phyloP scores from a whole-genome alignment of 2,113 vertebrate genomes.

The Lynx canadensis region DNA sequence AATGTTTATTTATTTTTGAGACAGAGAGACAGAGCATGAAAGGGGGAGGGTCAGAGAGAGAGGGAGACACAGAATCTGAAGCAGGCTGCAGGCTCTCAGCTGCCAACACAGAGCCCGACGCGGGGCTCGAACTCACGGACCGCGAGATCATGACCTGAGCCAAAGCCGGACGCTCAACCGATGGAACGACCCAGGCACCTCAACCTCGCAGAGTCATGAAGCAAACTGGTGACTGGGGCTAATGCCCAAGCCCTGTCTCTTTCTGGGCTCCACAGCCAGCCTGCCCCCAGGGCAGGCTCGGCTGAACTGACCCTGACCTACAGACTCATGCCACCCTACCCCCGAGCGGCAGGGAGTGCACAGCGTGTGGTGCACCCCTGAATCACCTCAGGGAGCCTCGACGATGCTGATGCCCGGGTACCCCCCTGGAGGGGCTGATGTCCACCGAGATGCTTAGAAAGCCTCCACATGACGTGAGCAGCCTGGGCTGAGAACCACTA shows the following conservation, averaged over 20 bases:
- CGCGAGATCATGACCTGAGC: no score
- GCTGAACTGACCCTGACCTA: neutral
- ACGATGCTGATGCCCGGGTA: accelerated
- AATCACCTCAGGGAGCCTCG: neutral
- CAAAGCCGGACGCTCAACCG: accelerated
- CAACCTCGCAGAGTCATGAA: conserved; percentile 36
- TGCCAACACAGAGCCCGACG: no score
- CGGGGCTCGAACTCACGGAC: no score
- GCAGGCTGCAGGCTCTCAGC: no score
- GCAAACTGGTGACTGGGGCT: conserved; percentile 5
- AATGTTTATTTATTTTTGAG: no score
- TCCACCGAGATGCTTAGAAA: neutral
- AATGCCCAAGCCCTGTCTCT: neutral
- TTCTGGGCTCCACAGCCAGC: neutral
- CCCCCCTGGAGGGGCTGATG: neutral
- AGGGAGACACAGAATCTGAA: no score
- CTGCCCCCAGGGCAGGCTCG: neutral
- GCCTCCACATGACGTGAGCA: neutral
- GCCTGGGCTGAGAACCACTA: neutral
- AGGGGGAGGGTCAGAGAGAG: no score
- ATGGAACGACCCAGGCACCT: accelerated
- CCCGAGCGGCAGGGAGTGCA: neutral
- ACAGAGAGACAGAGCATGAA: no score
- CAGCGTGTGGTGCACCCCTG: accelerated
- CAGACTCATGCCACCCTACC: no score